Evolutionary conservation across 2,113 vertebrate genomes (phyloP), one percentile per base, ranked within the genome.

Genomic region (Emydocephalus ijimae): DNA sequence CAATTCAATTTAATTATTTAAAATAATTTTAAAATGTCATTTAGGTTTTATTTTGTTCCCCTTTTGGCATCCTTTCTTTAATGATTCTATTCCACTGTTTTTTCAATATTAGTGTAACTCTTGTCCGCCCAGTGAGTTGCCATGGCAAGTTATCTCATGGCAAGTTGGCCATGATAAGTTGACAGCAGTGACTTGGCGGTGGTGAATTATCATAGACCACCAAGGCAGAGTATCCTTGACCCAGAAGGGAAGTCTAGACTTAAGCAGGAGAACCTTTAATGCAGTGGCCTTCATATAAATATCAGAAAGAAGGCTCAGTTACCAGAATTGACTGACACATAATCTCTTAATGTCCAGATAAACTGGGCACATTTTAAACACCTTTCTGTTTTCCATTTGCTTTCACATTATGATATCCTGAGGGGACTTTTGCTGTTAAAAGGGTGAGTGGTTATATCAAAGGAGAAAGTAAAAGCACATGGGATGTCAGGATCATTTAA

Each of bases 371-470:
- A 93, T 89, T 94, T 59, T 94, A 93, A 94, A 43, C 59, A 93
- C 8, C 18, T 90, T 59, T 64, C 18, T 39, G 26, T 57, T 88
- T 91, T 94, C 81, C 8, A 61, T 92, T 59, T 94, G 92, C 94
- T 92, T 89, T 95, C 12, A 90, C 96, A 6, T 94, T 96, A 95
- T 21, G 34, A 87, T 96, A 95, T 97, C 93, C 93, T 93, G 81
- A 92, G 92, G 91, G 90, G 91, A 94, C 81, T 92, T 23, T 95
- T 88, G 92, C 54, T 95, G 89, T 39, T 96, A 93, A 96, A 96
- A 96, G 96, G 90, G 94, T 59, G 96, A 94, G 89, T 94, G 86
- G 94, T 74, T 95, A 86, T 39, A 89, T 96, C 94, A 96, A 93
- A 95, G 9, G 20, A 29, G 64, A 96, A 57, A 95, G 90, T 69